phyloP scores from a whole-genome alignment of 2,888 invertebrate species.

The Gandaritis pyraliata region DNA sequence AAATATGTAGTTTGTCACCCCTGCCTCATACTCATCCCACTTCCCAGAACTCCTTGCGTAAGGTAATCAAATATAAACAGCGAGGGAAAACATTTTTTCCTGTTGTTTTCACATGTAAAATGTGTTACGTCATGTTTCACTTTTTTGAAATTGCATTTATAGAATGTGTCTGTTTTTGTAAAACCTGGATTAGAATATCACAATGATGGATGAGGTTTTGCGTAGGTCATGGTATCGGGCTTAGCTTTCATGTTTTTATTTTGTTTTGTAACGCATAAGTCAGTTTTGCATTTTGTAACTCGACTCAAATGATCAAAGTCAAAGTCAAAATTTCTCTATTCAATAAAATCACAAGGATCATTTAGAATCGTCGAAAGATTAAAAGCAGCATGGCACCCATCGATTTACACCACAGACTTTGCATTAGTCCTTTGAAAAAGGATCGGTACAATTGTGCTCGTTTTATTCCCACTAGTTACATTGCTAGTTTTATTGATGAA shows the following conservation, averaged over 20 bases:
- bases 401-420: too few species aligned
- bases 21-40: slow-evolving; percentile 16
- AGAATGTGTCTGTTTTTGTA: slow-evolving; percentile 8
- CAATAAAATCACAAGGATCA: too few species aligned
- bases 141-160: slow-evolving; percentile 25
- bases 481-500: too few species aligned
- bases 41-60: slow-evolving; percentile 30
- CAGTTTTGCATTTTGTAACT: not conserved
- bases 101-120: slow-evolving; percentile 30
- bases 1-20: slow-evolving; percentile 20
- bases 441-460: too few species aligned
- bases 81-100: slow-evolving; percentile 34
- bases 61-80: slow-evolving; percentile 40
- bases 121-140: slow-evolving; percentile 25
- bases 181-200: slow-evolving; percentile 13
- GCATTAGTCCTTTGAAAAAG: too few species aligned
- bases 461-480: too few species aligned
- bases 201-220: slow-evolving; percentile 15
- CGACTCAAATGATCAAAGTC: too few species aligned
- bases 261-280: not conserved
- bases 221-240: slow-evolving; percentile 13
- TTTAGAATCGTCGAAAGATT: too few species aligned
- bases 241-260: slow-evolving; percentile 3
- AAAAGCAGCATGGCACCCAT: too few species aligned
- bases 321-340: too few species aligned